Base-by-base conservation (phyloP, 1,140 invertebrate species). In the Rhagoletis pomonella region DNA sequence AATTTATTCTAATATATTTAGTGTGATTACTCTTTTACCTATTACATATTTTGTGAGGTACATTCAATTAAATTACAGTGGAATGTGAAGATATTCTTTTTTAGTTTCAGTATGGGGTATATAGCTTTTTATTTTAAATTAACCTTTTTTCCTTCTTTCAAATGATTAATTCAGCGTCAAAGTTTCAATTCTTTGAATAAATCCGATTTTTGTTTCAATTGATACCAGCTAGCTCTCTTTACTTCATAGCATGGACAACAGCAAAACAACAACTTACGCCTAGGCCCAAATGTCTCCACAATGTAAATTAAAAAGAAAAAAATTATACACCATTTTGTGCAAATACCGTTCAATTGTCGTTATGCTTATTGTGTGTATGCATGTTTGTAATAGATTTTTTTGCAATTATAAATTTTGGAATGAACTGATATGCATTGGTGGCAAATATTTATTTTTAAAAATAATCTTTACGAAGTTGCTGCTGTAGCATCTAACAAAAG, bases 371-470 rank as follows among this genome's bases (percentile, higher is more conserved):
- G 50, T 55, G 10, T 10, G 50, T 55, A 55, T 5, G 50, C 50
- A 55, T 17, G 12, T 17, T 55, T 14, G 10, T 62, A 12, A 14
- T 67, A 67, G 19, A 4, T 67, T 9, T 81, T 29, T 81, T 81
- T 81, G 47, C 55, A 81, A 29, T 81, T 81, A 81, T 14, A 19
- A 5, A 19, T 12, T 9, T 73, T 17, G 29, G 47, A 50, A 81
- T 55, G 50, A 58, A 55, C 9, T 44, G 44, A 73, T n/a, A 55
- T n/a, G 19, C 44, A 14, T 81, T 17, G 47, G 6, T 19, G 73
- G 73, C 29, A 81, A 81, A 81, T 81, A 81, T 81, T 81, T 81
- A 50, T 29, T 81, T 81, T 81, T 42, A 12, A 81, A 12, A 44
- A 17, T 42, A 81, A 81, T 81, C n/a, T 81, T 81, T 81, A n/a